Evolutionary conservation across 2,113 vertebrate genomes (phyloP).

Genomic region (Lepus europaeus): DNA sequence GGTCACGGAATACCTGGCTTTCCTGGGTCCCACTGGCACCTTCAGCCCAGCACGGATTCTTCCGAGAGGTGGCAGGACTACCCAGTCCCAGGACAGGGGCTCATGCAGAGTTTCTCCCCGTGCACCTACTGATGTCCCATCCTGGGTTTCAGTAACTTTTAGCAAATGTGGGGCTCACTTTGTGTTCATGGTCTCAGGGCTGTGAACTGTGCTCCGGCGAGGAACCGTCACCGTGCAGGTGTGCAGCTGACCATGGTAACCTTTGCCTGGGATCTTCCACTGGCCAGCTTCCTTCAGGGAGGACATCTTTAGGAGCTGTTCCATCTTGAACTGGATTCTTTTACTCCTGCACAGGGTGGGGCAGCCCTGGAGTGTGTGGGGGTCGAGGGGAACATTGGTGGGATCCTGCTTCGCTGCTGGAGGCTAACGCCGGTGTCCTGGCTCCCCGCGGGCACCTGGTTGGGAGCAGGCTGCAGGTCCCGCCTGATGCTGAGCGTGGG

Average conservation of each 20-base stretch:
- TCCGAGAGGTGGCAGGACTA: not conserved
- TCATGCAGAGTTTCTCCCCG: not conserved
- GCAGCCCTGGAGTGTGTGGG: not conserved
- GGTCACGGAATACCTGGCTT: rapidly evolving
- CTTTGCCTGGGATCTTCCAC: constrained; percentile 65
- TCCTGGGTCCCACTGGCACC: not conserved
- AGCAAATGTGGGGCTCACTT: not conserved
- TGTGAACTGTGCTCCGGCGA: too few species aligned
- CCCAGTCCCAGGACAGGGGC: not conserved
- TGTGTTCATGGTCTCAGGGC: not conserved
- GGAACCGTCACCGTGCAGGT: not conserved
- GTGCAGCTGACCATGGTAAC: not conserved
- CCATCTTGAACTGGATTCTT: constrained; percentile 33
- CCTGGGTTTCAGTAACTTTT: not conserved
- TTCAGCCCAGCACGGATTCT: not conserved
- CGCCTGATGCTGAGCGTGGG: not conserved
- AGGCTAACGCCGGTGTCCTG: not conserved
- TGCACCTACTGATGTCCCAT: not conserved
- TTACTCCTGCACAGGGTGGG: not conserved
- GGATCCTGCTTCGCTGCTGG: not conserved
- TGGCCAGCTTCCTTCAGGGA: constrained; percentile 65
- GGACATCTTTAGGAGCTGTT: constrained; percentile 51
- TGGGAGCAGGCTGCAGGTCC: not conserved
- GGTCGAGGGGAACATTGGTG: not conserved
- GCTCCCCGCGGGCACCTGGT: not conserved